Evolutionary conservation across 2,797 vertebrate genomes (phyloP), one percentile per base, ranked within the genome.

Genomic region (Siniperca scherzeri): DNA sequence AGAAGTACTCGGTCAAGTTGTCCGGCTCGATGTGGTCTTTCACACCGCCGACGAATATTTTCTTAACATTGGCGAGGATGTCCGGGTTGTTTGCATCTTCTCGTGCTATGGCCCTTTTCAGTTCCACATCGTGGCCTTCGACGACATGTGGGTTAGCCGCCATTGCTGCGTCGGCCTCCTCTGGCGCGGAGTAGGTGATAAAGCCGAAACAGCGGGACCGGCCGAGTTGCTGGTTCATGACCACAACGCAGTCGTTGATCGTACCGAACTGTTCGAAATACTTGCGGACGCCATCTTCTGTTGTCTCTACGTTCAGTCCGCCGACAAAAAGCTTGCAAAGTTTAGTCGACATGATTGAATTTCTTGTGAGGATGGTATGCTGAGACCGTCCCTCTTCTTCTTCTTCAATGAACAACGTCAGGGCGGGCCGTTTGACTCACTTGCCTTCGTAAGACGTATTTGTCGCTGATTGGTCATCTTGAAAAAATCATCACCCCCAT

Each of bases 131-230:
- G 93, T 97, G 97, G 77, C 98, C 98, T 90, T 99, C 98, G 85
- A 99, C 95, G 50, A 97, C 96, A 91, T 99, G 98, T 69, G 98
- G 98, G 76, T 98, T 97, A 70, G 97, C 97, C 87, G 97, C 97
- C 98, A 99, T 98, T 94, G 98, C 98, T 87, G 98, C 96, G 82
- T 99, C 98, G 71, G 98, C 98, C 95, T 99, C 98, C 95, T 98
- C 97, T 87, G 97, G 96, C 1, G 95, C 94, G 46, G 97, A 97
- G 94, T 98, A 99, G 89, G 98, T 99, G 91, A 99, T 98, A 91
- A 99, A 99, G 78, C 98, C 98, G 92, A 99, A 99, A 81, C 98
- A 98, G 56, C 98, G 98, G 66, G 98, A 99, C 64, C 98, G 97
- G 74, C 98, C 97, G 59, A 98, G 96, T 81, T 97, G 96, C 84